These are phyloP conservation scores for Ceratina japonica DNA, from an alignment of 1,140 invertebrate genomes.

Conservation along the genomic window DNA sequence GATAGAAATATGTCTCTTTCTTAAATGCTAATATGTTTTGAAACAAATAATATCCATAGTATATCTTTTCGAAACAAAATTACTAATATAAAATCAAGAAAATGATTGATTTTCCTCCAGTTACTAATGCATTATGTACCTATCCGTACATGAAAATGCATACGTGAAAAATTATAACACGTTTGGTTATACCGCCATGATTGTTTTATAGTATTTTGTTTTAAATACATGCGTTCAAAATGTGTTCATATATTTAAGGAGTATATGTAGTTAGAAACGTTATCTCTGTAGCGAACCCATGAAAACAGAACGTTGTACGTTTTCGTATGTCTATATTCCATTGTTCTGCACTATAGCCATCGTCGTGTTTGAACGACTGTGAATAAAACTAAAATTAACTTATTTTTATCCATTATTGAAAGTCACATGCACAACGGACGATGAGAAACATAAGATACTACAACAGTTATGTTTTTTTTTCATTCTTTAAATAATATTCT, in stretches of 20 bases:
- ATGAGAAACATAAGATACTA: conserved; percentile 50
- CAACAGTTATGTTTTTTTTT: conserved; percentile 37
- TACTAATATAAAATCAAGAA: conserved; percentile 14
- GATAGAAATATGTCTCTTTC: conserved; percentile 16
- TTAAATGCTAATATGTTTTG: not conserved
- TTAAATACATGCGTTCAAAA: conserved; percentile 37
- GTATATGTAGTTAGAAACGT: conserved; percentile 21
- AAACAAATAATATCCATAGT: conserved; percentile 22
- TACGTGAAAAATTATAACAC: conserved; percentile 37
- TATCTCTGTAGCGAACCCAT: conserved; percentile 51
- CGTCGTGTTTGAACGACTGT: conserved; percentile 65
- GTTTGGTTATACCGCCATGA: conserved; percentile 25
- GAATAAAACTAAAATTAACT: conserved; percentile 65
- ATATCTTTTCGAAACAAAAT: conserved; percentile 16
- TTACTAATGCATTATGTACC: conserved; percentile 4
- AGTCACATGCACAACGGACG: conserved; percentile 55
- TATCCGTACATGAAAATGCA: conserved; percentile 4
- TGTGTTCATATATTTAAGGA: conserved; percentile 31
- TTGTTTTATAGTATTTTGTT: conserved; percentile 27
- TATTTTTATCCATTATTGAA: conserved; percentile 55
- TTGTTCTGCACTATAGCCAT: conserved; percentile 59
- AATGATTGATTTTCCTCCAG: conserved; percentile 2
- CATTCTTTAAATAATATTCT: conserved; percentile 43
- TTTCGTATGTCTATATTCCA: conserved; percentile 58
- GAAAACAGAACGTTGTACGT: conserved; percentile 53